Conservation (phyloP, 2,888 invertebrate species). For the Cenopis cana region DNA sequence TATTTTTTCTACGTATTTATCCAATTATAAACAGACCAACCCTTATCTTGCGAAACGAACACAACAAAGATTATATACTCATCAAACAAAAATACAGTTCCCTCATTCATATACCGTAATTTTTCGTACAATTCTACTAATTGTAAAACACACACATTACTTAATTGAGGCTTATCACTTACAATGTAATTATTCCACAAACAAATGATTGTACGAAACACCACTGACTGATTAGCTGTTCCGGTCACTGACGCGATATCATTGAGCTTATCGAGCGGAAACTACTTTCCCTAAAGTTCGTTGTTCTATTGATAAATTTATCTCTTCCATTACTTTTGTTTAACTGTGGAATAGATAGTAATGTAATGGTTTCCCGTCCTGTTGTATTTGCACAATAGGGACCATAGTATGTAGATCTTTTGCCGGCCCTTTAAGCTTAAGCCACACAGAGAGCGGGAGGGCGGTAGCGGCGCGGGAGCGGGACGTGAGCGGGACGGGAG, state of each 20-base stretch:
- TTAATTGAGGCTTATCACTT: neutral
- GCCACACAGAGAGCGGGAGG: too few relatives aligned
- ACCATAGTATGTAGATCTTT: neutral
- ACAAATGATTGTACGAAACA: neutral
- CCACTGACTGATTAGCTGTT: neutral
- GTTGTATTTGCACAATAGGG: neutral
- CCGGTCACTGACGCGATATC: neutral
- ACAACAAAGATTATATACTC: too few relatives aligned
- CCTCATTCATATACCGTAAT: neutral
- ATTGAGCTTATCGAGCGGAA: slow-evolving; percentile 15
- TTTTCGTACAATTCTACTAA: neutral
- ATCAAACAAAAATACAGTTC: neutral
- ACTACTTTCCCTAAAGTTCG: slow-evolving; percentile 1
- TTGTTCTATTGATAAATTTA: slow-evolving; percentile 13
- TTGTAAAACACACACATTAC: neutral
- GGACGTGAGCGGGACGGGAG: too few relatives aligned
- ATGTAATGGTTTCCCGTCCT: neutral
- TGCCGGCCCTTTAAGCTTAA: too few relatives aligned
- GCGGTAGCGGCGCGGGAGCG: too few relatives aligned
- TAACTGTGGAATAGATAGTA: neutral
- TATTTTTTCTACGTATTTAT: too few relatives aligned
- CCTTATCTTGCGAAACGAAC: too few relatives aligned
- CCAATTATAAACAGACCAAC: too few relatives aligned
- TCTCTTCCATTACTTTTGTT: neutral
- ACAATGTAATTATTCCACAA: neutral